Evolutionary conservation across 2,888 invertebrate species (phyloP).

Genomic region (Epirrita christyi): DNA sequence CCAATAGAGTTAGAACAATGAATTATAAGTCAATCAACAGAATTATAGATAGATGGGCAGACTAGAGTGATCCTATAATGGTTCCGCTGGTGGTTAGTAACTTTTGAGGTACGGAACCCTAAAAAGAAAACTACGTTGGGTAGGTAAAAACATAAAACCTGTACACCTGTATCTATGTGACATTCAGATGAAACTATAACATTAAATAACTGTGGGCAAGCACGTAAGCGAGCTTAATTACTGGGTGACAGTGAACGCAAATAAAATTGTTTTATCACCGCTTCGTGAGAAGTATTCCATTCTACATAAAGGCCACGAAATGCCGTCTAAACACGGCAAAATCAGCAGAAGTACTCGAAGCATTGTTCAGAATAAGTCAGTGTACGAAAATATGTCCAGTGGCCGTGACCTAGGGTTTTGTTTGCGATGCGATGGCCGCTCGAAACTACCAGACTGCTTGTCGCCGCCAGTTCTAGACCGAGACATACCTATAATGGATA

Average conservation of each 20-base stretch:
- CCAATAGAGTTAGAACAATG: no score
- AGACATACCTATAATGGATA: conserved; percentile 57
- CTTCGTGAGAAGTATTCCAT: conserved; percentile 39
- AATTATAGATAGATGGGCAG: no score
- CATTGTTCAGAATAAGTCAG: conserved; percentile 46
- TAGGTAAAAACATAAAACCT: no score
- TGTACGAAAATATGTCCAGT: conserved; percentile 74
- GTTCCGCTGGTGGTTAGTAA: no score
- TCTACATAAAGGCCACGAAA: conserved; percentile 46
- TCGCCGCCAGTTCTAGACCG: conserved; percentile 74
- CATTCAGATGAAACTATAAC: not conserved
- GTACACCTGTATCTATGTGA: not conserved
- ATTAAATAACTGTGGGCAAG: not conserved
- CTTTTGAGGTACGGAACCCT: no score
- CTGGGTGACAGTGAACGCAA: conserved; percentile 20
- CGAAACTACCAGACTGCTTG: conserved; percentile 81
- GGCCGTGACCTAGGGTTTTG: conserved; percentile 77
- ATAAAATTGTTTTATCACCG: no score
- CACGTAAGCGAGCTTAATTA: conserved; percentile 25
- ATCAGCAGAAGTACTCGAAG: conserved; percentile 45
- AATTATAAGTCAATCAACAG: no score
- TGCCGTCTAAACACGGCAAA: conserved; percentile 46
- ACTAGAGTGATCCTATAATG: no score
- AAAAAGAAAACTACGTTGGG: no score
- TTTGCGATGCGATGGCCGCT: conserved; percentile 70